Percentiles rank a stretch among this genome's conserved stretches.
These are phyloP conservation scores for Podotricha telesiphe DNA, from an alignment of 2,888 invertebrate species.

Conservation along the genomic window DNA sequence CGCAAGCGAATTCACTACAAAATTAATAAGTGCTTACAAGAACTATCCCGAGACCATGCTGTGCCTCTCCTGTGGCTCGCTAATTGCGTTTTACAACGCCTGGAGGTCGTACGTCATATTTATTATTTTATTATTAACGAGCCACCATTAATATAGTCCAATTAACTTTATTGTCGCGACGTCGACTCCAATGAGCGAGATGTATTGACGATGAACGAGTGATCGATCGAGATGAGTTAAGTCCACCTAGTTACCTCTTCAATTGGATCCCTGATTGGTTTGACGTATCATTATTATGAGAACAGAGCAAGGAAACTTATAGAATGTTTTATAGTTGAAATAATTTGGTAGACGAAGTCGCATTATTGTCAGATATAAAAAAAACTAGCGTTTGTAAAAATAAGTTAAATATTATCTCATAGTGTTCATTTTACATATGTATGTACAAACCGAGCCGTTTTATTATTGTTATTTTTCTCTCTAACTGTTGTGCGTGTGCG, in stretches of 20 bases:
- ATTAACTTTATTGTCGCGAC: conserved; percentile 78
- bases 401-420: no score
- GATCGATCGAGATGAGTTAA: conserved; percentile 77
- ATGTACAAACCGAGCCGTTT: background rate
- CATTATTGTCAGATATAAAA: no score
- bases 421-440: no score
- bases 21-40: conserved; percentile 43
- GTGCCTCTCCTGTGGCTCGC: conserved; percentile 52
- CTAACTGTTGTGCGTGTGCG: conserved; percentile 72
- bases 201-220: conserved; percentile 69
- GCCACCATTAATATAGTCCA: conserved; percentile 75
- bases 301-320: conserved; percentile 69
- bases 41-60: conserved; percentile 45
- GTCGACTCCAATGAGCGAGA: conserved; percentile 75
- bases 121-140: conserved; percentile 78
- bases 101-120: conserved; percentile 66
- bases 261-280: conserved; percentile 81
- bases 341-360: no score
- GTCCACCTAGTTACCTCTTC: conserved; percentile 81
- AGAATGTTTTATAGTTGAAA: no score
- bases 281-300: conserved; percentile 75
- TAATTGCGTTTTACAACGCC: conserved; percentile 66
- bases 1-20: background rate
- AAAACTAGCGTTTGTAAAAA: no score
- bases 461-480: conserved; percentile 45